Percentiles rank a stretch among this genome's conserved stretches.
Conservation (phyloP, 2,888 invertebrate species). For the Phalera bucephala region DNA sequence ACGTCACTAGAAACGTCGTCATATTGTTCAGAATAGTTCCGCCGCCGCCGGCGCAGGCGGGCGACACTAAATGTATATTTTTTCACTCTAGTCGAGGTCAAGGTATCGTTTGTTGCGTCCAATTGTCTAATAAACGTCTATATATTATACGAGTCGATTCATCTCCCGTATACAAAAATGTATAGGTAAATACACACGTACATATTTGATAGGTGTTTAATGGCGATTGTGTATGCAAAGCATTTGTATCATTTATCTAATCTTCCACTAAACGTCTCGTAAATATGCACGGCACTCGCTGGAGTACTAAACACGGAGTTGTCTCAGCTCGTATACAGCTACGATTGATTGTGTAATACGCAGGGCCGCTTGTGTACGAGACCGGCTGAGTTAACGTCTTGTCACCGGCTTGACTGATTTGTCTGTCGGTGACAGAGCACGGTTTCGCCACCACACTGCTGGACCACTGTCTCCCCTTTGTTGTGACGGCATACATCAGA, state of each 20-base stretch:
- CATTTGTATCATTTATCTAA: constrained; percentile 40
- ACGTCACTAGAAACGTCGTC: constrained; percentile 60
- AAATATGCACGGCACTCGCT: constrained; percentile 48
- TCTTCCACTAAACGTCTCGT: constrained; percentile 49
- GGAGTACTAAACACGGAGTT: constrained; percentile 41
- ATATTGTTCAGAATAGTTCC: constrained; percentile 56
- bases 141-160: not conserved
- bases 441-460: constrained; percentile 37
- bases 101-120: constrained; percentile 43
- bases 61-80: constrained; percentile 47
- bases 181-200: not conserved
- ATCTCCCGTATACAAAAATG: not conserved
- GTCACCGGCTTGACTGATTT: constrained; percentile 33
- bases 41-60: constrained; percentile 27
- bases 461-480: constrained; percentile 10
- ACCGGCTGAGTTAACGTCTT: constrained; percentile 17
- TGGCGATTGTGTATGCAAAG: constrained; percentile 14
- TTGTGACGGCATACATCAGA: constrained; percentile 6
- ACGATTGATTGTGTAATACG: constrained; percentile 45
- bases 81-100: constrained; percentile 63
- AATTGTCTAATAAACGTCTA: constrained; percentile 14
- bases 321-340: constrained; percentile 40
- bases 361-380: constrained; percentile 14
- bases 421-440: constrained; percentile 29
- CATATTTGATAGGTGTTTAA: constrained; percentile 6